Percentiles rank a stretch among this genome's conserved stretches.
Conservation (phyloP, 1,140 invertebrate species). For the Drosophila pallidifrons region DNA sequence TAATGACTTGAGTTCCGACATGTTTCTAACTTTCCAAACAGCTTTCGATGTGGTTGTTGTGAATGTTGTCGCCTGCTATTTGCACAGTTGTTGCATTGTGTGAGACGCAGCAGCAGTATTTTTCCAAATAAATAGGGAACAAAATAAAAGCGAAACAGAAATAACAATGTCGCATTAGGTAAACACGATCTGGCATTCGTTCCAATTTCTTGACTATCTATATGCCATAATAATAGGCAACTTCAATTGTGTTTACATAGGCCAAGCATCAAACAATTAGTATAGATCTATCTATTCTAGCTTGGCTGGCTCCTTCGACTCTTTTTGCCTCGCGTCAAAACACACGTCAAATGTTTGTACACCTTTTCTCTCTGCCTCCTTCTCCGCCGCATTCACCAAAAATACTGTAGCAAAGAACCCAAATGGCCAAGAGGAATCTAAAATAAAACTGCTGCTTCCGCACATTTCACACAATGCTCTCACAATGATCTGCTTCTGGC, state of each 20-base stretch:
- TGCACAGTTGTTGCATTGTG: slow-evolving; percentile 80
- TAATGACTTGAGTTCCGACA: slow-evolving; percentile 56
- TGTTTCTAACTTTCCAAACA: slow-evolving; percentile 79
- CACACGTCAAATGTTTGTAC: slow-evolving; percentile 82
- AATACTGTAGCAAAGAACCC: slow-evolving; percentile 19
- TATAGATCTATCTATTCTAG: slow-evolving; percentile 56
- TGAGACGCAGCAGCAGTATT: slow-evolving; percentile 67
- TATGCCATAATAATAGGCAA: slow-evolving; percentile 44
- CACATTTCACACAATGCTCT: slow-evolving; percentile 60
- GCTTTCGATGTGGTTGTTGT: slow-evolving; percentile 54
- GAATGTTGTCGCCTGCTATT: slow-evolving; percentile 74
- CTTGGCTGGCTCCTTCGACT: slow-evolving; percentile 25
- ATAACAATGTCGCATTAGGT: slow-evolving; percentile 77
- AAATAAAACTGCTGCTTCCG: slow-evolving; percentile 74
- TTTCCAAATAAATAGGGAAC: slow-evolving; percentile 67
- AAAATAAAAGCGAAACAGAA: slow-evolving; percentile 60
- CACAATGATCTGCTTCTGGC: slow-evolving; percentile 28
- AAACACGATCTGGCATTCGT: slow-evolving; percentile 79
- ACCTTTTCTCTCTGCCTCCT: slow-evolving; percentile 34
- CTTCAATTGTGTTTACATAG: slow-evolving; percentile 71
- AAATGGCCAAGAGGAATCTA: slow-evolving; percentile 37
- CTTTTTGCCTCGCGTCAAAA: slow-evolving; percentile 77
- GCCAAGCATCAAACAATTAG: slow-evolving; percentile 65
- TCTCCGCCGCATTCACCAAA: background rate
- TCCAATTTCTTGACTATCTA: slow-evolving; percentile 74